phyloP scores from a whole-genome alignment of 2,113 vertebrate species.

The Neomonachus schauinslandi region DNA sequence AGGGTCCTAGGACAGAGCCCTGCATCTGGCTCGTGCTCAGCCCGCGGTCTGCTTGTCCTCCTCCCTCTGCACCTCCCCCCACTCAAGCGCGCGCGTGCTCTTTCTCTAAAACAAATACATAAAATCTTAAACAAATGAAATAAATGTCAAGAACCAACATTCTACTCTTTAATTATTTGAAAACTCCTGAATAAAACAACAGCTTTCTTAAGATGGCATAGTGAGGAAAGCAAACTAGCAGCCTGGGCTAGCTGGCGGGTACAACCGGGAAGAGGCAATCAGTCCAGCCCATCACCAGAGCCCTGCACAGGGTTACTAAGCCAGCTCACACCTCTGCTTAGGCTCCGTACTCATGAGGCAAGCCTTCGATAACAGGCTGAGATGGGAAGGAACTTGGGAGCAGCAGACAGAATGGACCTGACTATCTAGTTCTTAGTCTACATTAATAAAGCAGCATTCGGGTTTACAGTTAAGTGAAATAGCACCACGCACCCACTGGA shows the following conservation, averaged over 20 bases:
- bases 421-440: neutral
- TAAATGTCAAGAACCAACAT: neutral
- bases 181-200: neutral
- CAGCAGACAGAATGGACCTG: neutral
- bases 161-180: neutral
- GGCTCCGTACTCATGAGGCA: neutral
- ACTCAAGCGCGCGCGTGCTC: fast-evolving
- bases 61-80: neutral
- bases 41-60: too few relatives aligned
- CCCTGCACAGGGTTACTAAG: neutral
- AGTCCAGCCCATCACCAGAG: neutral
- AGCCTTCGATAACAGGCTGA: neutral
- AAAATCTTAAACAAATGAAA: too few relatives aligned
- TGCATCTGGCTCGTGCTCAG: neutral
- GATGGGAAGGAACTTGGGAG: neutral
- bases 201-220: neutral
- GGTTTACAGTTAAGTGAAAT: neutral
- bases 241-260: too few relatives aligned
- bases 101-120: neutral
- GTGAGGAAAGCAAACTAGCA: neutral
- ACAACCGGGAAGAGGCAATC: neutral
- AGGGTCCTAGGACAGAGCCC: neutral
- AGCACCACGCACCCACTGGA: too few relatives aligned
- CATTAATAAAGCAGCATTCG: neutral
- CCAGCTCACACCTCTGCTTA: neutral